A percentile compares a stretch with the other conserved stretches of the same genome.
Evolutionary conservation across 1,140 invertebrate genomes (phyloP).

Genomic region (Bombyx mori): ASM3026992v2 NC_085121.1:5884501-5885000

Average conservation of each 20-base stretch:
- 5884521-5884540: too few relatives aligned
- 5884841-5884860: conserved; percentile 71
- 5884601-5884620: too few relatives aligned
- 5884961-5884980: conserved; percentile 67
- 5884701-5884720: too few relatives aligned
- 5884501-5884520: too few relatives aligned
- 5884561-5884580: too few relatives aligned
- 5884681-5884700: too few relatives aligned
- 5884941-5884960: conserved; percentile 70
- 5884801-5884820: conserved; percentile 40
- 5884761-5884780: conserved; percentile 59
- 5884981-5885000: conserved; percentile 63
- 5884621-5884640: too few relatives aligned
- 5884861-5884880: conserved; percentile 72
- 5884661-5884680: too few relatives aligned
- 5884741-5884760: conserved; percentile 46
- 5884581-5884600: too few relatives aligned
- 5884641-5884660: too few relatives aligned
- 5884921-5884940: conserved; percentile 72
- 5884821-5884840: conserved; percentile 69
- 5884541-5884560: too few relatives aligned
- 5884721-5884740: too few relatives aligned
- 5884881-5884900: conserved; percentile 69
- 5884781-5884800: conserved; percentile 46
- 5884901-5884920: conserved; percentile 71